A percentile compares a stretch with the other conserved stretches of the same genome.
phyloP scores from a whole-genome alignment of 2,113 vertebrate genomes.

The Xiphorhynchus elegans region DNA sequence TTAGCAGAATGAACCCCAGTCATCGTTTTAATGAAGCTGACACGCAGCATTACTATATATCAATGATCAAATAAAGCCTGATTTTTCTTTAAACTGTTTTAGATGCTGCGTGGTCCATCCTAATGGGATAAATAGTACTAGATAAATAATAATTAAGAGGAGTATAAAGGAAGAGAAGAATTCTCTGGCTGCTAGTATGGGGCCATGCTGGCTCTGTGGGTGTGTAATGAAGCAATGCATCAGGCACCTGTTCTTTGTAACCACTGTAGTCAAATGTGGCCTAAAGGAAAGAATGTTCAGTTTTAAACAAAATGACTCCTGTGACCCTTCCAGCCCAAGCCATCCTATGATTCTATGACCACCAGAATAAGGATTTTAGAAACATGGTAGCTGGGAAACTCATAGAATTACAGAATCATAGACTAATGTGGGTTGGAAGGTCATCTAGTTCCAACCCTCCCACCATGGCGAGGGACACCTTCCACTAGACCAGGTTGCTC shows the following conservation, averaged over 20 bases:
- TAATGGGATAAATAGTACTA: neutral
- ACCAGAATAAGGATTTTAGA: neutral
- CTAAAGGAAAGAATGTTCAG: neutral
- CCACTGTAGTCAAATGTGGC: neutral
- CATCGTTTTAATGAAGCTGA: neutral
- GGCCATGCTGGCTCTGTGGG: neutral
- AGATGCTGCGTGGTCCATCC: neutral
- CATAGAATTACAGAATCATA: neutral
- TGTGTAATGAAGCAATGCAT: neutral
- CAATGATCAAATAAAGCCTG: neutral
- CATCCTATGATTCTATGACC: neutral
- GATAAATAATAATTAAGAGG: slow-evolving; percentile 27
- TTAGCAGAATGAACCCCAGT: neutral
- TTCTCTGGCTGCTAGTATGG: neutral
- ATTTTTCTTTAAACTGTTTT: neutral
- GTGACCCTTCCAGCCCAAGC: neutral
- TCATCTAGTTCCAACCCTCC: neutral
- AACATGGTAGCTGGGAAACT: neutral
- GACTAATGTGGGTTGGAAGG: neutral
- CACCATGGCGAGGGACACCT: neutral
- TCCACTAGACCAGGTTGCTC: neutral
- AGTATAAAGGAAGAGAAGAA: neutral
- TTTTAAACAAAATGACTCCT: neutral
- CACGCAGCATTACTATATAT: neutral
- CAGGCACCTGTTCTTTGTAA: neutral